Base-by-base conservation (phyloP, 2,888 invertebrate species). In the Protophormia terraenovae region DNA sequence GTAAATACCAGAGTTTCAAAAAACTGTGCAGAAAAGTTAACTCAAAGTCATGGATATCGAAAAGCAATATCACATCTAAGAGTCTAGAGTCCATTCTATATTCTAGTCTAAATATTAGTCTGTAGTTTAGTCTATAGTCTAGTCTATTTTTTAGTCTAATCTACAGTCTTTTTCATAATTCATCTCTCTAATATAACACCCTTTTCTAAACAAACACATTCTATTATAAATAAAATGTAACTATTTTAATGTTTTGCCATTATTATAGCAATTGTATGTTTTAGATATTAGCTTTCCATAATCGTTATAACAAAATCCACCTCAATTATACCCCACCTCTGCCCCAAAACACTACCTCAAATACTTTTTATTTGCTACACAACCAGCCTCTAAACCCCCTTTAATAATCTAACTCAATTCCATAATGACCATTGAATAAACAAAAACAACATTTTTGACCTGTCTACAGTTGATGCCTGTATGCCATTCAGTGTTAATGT, bases 371-470 rank as follows among this genome's bases (percentile, higher is more conserved):
- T 24, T 47, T 32, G 14, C 38, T 53, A 41, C 38, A 16, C 12
- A 64, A 22, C 62, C 19, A 32, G 16, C 12, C 71, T n/a, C n/a
- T n/a, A n/a, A n/a, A n/a, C n/a, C n/a, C n/a, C n/a, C n/a, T n/a
- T n/a, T n/a, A n/a, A n/a, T n/a, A n/a, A n/a, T n/a, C n/a, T n/a
- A 53, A 53, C 62, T 32, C 62, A 64, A 67, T 75, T 69, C 29
- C 14, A 69, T 53, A 82, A 82, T 76, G 82, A 69, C 62, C 62
- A 69, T 55, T 82, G 53, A 76, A 82, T 71, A 82, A 76, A 55
- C 76, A 82, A 55, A 45, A 55, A 62, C n/a, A n/a, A n/a, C 69
- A 69, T 64, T 75, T 79, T 75, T 66, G 64, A 79, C 69, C 75
- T 75, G 69, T 79, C 69, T 79, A 75, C 35, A 38, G 45, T 38